A percentile compares a stretch with the other conserved stretches of the same genome.
phyloP scores from a whole-genome alignment of 1,140 invertebrate species.

The roundworm (Caenorhabditis elegans) region WBcel235 BX284602.5:382501-383000 shows the following conservation, averaged over 20 bases:
- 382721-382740: too few relatives aligned
- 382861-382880: too few relatives aligned
- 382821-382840: background rate
- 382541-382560: background rate
- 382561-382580: background rate
- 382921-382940: too few relatives aligned
- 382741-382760: background rate
- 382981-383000: too few relatives aligned
- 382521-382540: background rate
- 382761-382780: background rate
- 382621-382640: background rate
- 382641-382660: background rate
- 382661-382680: background rate
- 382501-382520: background rate
- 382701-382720: background rate
- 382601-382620: background rate
- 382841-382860: conserved; percentile 5
- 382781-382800: background rate
- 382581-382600: background rate
- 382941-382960: too few relatives aligned
- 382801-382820: background rate
- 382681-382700: background rate
- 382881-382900: too few relatives aligned
- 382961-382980: too few relatives aligned
- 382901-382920: background rate